Evolutionary conservation across 2,113 vertebrate genomes (phyloP).

Genomic region (Equus quagga): DNA sequence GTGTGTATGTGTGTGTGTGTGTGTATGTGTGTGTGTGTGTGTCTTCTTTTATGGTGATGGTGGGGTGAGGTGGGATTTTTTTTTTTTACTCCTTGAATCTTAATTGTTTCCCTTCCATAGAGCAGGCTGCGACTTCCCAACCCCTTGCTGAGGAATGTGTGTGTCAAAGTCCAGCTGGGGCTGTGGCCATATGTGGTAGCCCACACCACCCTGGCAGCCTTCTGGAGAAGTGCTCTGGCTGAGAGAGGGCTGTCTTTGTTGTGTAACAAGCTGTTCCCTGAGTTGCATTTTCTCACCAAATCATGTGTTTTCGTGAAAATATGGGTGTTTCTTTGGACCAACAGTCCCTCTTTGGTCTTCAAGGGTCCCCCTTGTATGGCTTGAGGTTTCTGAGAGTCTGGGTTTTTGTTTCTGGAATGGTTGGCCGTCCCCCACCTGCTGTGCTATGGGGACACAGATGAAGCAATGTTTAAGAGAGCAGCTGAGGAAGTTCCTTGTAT

Average conservation of each 20-base stretch:
- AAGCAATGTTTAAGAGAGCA: neutral
- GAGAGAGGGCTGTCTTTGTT: neutral
- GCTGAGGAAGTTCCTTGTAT: neutral
- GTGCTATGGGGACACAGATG: neutral
- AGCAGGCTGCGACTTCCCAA: slow-evolving; percentile 58
- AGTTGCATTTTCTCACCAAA: slow-evolving; percentile 48
- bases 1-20: neutral
- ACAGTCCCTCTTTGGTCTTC: neutral
- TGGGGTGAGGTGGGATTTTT: neutral
- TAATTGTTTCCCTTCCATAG: slow-evolving; percentile 68
- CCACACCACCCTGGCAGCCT: slow-evolving; percentile 66
- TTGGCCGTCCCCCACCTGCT: slow-evolving; percentile 16
- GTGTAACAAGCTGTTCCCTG: neutral
- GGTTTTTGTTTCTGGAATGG: slow-evolving; percentile 74
- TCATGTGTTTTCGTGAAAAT: slow-evolving; percentile 38
- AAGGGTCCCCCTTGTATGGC: neutral
- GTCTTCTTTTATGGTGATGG: neutral
- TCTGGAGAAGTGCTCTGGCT: slow-evolving; percentile 68
- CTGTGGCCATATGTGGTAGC: slow-evolving; percentile 58
- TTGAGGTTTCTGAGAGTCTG: slow-evolving; percentile 45
- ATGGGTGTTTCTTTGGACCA: slow-evolving; percentile 26
- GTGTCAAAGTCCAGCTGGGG: slow-evolving; percentile 72
- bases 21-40: too few species aligned
- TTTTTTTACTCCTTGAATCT: slow-evolving; percentile 42
- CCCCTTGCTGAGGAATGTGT: slow-evolving; percentile 63